These are phyloP conservation scores for Maccullochella peelii DNA, from an alignment of 2,113 vertebrate species.

Conservation along the genomic window DNA sequence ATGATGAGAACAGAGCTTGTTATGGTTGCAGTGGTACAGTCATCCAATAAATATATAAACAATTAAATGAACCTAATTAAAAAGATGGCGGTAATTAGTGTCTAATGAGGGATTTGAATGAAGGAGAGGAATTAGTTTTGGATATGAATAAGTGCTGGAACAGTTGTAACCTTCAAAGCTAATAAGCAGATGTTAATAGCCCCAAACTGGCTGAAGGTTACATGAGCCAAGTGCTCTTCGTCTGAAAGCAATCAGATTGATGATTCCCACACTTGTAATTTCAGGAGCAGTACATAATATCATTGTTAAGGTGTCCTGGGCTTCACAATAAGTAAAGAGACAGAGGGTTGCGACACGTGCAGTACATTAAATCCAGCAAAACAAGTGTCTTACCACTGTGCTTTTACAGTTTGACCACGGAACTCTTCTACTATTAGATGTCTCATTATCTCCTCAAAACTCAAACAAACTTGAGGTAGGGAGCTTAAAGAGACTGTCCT, in stretches of 20 bases:
- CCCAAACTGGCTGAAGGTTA: conserved; percentile 5
- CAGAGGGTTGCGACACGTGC: not conserved
- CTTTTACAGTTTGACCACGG: not conserved
- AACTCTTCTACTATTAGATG: not conserved
- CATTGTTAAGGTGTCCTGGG: not conserved
- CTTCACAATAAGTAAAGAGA: not conserved
- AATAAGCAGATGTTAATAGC: conserved; percentile 4
- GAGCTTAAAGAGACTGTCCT: not conserved
- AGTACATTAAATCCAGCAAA: not conserved
- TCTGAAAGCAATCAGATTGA: not conserved
- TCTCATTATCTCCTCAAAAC: not conserved
- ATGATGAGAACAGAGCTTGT: not conserved
- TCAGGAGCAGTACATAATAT: not conserved
- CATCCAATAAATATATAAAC: conserved; percentile 5
- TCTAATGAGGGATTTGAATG: conserved; percentile 4
- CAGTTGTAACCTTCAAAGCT: conserved; percentile 10
- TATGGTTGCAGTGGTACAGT: not conserved
- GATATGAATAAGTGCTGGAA: conserved; percentile 1
- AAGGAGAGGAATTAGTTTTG: not conserved
- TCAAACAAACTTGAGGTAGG: not conserved
- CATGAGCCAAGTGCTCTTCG: not conserved
- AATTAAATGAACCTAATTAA: not conserved
- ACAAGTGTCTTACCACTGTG: not conserved
- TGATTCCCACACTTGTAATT: not conserved
- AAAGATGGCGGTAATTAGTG: not conserved